Evolutionary conservation across 1,140 invertebrate genomes (phyloP).

Genomic region (Vanessa tameamea): DNA sequence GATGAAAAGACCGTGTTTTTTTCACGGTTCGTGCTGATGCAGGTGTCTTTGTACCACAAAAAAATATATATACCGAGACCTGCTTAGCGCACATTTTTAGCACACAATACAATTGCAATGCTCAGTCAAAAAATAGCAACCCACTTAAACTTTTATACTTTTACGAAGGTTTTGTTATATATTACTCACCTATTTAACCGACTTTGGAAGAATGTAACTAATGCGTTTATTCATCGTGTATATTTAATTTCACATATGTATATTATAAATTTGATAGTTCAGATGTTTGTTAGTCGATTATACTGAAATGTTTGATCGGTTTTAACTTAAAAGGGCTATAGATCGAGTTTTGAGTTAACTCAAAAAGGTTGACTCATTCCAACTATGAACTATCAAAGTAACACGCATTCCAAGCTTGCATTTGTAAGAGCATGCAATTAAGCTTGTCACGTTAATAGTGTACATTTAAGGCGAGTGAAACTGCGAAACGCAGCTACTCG

Average conservation of each 20-base stretch:
- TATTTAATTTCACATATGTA: not conserved
- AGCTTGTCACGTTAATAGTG: too few species aligned
- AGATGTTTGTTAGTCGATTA: too few species aligned
- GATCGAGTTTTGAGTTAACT: too few species aligned
- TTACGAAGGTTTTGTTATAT: not conserved
- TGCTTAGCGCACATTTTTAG: slow-evolving; percentile 52
- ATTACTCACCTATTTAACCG: not conserved
- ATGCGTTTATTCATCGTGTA: not conserved
- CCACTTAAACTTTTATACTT: slow-evolving; percentile 8
- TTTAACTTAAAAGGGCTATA: too few species aligned
- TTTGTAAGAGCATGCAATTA: too few species aligned
- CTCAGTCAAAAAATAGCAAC: slow-evolving; percentile 26
- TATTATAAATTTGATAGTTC: too few species aligned
- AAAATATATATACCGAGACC: slow-evolving; percentile 43
- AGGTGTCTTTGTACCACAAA: slow-evolving; percentile 58
- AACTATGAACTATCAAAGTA: too few species aligned
- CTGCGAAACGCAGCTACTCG: too few species aligned
- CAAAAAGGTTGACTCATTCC: too few species aligned
- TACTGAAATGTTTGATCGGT: too few species aligned
- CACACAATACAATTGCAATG: slow-evolving; percentile 31
- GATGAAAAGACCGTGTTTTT: slow-evolving; percentile 54
- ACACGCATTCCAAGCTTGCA: too few species aligned
- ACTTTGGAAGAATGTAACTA: not conserved
- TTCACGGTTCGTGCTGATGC: slow-evolving; percentile 61
- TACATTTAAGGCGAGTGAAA: too few species aligned